Base-by-base conservation (phyloP, 2,888 invertebrate species). In the Linyphia triangularis region DNA sequence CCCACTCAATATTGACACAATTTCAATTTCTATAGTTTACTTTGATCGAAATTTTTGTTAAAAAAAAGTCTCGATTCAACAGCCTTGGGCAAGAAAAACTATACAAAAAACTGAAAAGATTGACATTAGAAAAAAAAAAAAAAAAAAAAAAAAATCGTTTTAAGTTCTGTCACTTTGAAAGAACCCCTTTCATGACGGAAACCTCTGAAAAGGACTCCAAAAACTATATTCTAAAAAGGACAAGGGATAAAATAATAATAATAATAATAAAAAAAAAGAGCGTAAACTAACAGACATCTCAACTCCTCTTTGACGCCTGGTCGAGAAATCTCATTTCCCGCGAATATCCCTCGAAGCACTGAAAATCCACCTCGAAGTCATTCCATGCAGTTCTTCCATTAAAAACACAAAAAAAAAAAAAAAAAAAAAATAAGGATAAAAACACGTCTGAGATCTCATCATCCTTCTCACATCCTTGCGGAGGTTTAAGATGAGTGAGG, bases 291-390 rank as follows among this genome's bases (percentile, higher is more conserved):
- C n/a, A n/a, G n/a, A 51, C 51, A 51, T n/a, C 51, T 51, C 51
- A 51, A 16, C 51, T 51, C 51, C 51, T 13, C 51, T 51, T 40
- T 40, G 40, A 40, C 40, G 40, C 40, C 40, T 51, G 51, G 51
- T 51, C 51, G 51, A 51, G 51, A 51, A 51, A 51, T 51, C 51
- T 51, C 51, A 51, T 51, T 51, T 51, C 51, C 51, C 51, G 51
- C 51, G 51, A 51, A 51, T 51, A n/a, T 51, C 51, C 51, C 51
- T n/a, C 16, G 51, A 51, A 51, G 51, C 51, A n/a, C 0, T 13
- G 51, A n/a, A 51, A 51, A 51, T 51, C 51, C 51, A n/a, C 51
- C n/a, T n/a, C 51, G 51, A 51, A 51, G 7, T 51, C 51, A 51
- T 51, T 51, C n/a, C 51, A 51, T n/a, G n/a, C 16, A 51, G 51